Base-by-base conservation (phyloP, 2,797 vertebrate species). In the Benthosema pterotum region DNA sequence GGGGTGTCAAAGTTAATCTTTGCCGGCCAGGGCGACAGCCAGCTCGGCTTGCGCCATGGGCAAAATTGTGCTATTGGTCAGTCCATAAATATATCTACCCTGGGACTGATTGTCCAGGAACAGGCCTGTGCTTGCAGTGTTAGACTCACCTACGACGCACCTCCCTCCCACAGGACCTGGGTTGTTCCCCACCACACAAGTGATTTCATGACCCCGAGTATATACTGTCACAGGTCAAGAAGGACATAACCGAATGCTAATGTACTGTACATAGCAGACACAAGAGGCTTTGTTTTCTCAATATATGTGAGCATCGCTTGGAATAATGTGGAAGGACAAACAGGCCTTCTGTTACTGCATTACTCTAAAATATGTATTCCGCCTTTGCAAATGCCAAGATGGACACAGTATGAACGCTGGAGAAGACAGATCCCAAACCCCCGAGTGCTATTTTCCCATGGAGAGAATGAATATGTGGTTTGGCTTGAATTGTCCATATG, bases 1-100 rank as follows among this genome's bases (percentile, higher is more conserved):
- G 25, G 25, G 18, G 83, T 51, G 66, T 87, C 87, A 83, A 72
- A 84, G 80, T 79, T 83, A 87, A 91, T 91, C 78, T 84, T 78
- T 52, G 38, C 63, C 15, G 63, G 75, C 71, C 64, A 52, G 76
- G 60, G 57, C 2, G 47, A 66, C 58, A 28, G 69, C 72, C 70
- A 71, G 67, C 66, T 83, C 65, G 52, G 71, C 69, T 64, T 65
- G 59, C 64, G 67, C 77, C 77, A 67, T 66, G 71, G 74, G 71
- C 62, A 62, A n/a, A 80, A 77, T 18, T 60, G 48, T 59, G 74
- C 47, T 57, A 61, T 73, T 50, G 79, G 75, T 83, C 67, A 66
- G 67, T 63, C 79, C 72, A 85, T 86, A 87, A 88, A 89, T 87
- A 79, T 73, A 59, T 78, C 77, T 67, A 68, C 78, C 76, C 57